phyloP scores from a whole-genome alignment of 2,888 invertebrate genomes.

The Nematopogon swammerdamellus region DNA sequence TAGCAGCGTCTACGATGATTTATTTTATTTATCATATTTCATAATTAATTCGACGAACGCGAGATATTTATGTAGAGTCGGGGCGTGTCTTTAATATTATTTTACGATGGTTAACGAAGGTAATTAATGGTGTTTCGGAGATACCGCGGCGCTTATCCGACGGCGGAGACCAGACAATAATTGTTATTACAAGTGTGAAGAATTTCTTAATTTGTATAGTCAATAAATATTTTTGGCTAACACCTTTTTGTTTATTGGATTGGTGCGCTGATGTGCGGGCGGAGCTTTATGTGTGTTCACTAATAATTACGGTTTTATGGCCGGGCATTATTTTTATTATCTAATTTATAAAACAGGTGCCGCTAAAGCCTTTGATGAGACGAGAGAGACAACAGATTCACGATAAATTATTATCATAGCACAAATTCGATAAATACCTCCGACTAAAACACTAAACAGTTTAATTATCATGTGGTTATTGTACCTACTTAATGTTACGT shows the following conservation, averaged over 20 bases:
- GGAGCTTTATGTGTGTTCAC: neutral
- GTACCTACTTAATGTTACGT: too few relatives aligned
- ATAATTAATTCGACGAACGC: conserved; percentile 21
- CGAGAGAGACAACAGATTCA: too few relatives aligned
- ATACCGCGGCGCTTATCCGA: conserved; percentile 3
- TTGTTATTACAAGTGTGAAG: conserved; percentile 32
- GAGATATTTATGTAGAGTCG: conserved; percentile 15
- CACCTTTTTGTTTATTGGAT: neutral
- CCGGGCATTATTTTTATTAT: too few relatives aligned
- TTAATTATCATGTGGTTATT: too few relatives aligned
- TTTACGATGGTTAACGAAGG: conserved; percentile 22
- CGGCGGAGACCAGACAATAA: conserved; percentile 6
- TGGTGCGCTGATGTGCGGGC: neutral
- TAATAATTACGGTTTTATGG: conserved; percentile 1
- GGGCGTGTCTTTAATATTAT: conserved; percentile 21
- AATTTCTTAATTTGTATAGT: conserved; percentile 45
- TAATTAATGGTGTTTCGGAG: conserved; percentile 14
- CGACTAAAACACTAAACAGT: too few relatives aligned
- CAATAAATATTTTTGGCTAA: conserved; percentile 26
- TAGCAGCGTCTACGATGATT: conserved; percentile 16
- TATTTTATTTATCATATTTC: conserved; percentile 32
- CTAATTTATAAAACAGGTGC: too few relatives aligned
- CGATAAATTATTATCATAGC: too few relatives aligned
- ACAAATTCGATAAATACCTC: too few relatives aligned
- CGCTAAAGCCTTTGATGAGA: too few relatives aligned